A percentile compares a stretch with the other conserved stretches of the same genome.
Evolutionary conservation across 2,797 vertebrate species (phyloP).

Genomic region (Malacoraja senta): DNA sequence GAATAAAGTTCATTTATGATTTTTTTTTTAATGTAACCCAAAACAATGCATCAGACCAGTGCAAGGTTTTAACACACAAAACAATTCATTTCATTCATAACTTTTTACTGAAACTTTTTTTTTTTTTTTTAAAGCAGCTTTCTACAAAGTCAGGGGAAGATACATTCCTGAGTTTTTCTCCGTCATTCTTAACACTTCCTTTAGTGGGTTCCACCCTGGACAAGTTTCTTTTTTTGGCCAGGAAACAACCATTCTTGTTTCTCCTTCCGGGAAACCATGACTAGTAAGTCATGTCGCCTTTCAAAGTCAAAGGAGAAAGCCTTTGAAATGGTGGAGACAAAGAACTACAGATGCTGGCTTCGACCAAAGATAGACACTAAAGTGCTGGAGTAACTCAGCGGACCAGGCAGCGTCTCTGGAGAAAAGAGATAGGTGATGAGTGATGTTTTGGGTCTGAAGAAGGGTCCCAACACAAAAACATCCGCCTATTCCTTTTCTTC

Average conservation of each 20-base stretch:
- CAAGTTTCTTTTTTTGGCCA: not conserved
- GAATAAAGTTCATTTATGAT: no score
- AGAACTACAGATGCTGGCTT: no score
- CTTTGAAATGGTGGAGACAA: not conserved
- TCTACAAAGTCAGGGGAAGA: not conserved
- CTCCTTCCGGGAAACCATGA: slow-evolving; percentile 12
- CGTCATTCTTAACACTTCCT: not conserved
- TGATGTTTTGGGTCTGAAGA: no score
- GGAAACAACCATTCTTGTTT: slow-evolving; percentile 9
- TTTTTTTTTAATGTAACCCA: not conserved
- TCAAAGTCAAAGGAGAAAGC: not conserved
- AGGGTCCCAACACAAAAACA: no score
- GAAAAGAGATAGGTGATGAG: no score
- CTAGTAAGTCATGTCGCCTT: not conserved
- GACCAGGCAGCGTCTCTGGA: no score
- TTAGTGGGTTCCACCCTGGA: not conserved
- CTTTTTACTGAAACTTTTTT: not conserved
- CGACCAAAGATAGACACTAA: no score
- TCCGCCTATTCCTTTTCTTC: no score
- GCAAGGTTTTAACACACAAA: not conserved
- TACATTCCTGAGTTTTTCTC: not conserved
- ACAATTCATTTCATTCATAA: not conserved
- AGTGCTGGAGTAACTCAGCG: no score
- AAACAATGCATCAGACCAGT: not conserved
- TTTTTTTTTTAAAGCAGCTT: no score